Percentiles rank a stretch among this genome's conserved stretches.
Conservation (phyloP, 2,113 vertebrate genomes). For the Physeter macrocephalus region DNA sequence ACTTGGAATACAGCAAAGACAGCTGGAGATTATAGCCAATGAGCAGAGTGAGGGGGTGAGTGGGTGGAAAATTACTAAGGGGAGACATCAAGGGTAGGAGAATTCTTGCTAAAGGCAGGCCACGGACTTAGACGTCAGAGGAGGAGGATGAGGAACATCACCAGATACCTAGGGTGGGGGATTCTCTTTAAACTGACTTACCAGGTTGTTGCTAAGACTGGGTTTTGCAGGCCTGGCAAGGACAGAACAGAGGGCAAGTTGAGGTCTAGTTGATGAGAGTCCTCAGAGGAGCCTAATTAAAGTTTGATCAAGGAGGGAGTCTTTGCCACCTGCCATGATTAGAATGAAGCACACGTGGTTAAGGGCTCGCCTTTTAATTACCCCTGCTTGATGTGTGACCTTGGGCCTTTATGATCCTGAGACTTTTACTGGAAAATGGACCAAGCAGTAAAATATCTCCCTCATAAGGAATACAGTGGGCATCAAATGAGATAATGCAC, state of each 20-base stretch:
- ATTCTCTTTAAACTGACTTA: background rate
- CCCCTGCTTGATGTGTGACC: background rate
- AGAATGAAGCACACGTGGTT: background rate
- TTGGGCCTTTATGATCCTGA: background rate
- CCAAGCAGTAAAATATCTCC: background rate
- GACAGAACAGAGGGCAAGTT: background rate
- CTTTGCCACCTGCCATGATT: background rate
- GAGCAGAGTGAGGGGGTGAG: background rate
- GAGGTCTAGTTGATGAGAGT: background rate
- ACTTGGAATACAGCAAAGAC: background rate
- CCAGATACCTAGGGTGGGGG: background rate
- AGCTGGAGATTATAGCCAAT: background rate
- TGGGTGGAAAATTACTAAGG: background rate
- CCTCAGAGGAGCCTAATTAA: background rate
- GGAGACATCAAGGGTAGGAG: background rate
- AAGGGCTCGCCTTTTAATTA: background rate
- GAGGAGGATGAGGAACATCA: background rate
- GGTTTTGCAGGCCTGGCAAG: background rate
- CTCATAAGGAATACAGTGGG: background rate
- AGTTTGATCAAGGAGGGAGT: background rate
- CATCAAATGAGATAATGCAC: background rate
- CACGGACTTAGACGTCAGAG: background rate
- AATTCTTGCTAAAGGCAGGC: background rate
- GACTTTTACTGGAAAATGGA: background rate
- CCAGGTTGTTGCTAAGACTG: background rate